Evolutionary conservation across 2,888 invertebrate species (phyloP).

Genomic region (Parelbella ahira): DNA sequence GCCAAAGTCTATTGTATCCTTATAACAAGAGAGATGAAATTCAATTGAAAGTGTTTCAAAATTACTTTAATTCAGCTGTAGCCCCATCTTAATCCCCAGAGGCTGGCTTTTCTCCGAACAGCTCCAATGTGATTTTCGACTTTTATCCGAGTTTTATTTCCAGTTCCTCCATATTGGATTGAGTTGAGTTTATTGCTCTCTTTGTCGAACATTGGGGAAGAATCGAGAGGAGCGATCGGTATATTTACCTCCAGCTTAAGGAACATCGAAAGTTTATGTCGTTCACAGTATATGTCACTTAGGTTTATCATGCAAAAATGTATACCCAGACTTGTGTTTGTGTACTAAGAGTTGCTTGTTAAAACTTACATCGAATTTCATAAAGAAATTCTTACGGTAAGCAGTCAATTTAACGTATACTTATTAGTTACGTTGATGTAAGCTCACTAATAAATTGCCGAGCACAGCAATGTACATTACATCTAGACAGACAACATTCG

Average conservation of each 20-base stretch:
- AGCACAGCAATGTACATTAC: too few relatives aligned
- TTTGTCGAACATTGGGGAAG: conserved; percentile 36
- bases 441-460: too few relatives aligned
- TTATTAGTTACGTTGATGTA: too few relatives aligned
- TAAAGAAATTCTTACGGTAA: too few relatives aligned
- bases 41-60: conserved; percentile 28
- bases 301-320: too few relatives aligned
- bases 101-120: conserved; percentile 37
- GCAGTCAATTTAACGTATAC: too few relatives aligned
- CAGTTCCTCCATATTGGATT: conserved; percentile 39
- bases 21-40: conserved; percentile 29
- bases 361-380: too few relatives aligned
- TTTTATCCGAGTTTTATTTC: conserved; percentile 43
- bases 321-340: too few relatives aligned
- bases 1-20: conserved; percentile 1
- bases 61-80: conserved; percentile 36
- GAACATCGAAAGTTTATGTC: conserved; percentile 13
- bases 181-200: conserved; percentile 39
- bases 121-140: conserved; percentile 46
- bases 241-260: conserved; percentile 24
- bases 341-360: too few relatives aligned
- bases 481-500: too few relatives aligned
- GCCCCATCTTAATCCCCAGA: conserved; percentile 41
- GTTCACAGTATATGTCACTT: too few relatives aligned
- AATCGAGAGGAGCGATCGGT: conserved; percentile 26